These are phyloP conservation scores for Ramazzottius varieornatus DNA, from an alignment of 2,888 invertebrate genomes.

Conservation along the genomic window DNA sequence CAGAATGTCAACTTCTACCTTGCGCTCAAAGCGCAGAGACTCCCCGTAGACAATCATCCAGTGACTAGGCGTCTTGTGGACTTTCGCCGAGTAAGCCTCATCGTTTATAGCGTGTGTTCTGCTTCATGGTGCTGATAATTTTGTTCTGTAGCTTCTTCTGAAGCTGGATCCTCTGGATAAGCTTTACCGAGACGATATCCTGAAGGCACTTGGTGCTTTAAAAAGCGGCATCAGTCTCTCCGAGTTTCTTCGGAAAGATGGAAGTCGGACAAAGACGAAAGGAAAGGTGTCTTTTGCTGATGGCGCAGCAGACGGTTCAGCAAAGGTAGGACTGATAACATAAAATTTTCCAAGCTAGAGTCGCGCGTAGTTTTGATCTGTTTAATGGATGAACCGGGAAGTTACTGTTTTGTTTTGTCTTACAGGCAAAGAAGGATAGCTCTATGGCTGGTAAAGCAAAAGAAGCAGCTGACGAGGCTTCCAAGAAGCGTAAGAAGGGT, in stretches of 20 bases:
- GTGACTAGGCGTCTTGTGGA: slow-evolving; percentile 21
- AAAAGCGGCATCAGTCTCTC: neutral
- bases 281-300: neutral
- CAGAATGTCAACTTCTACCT: slow-evolving; percentile 21
- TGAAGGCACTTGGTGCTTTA: neutral
- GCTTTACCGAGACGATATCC: neutral
- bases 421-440: neutral
- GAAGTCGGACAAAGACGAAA: neutral
- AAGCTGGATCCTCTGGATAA: neutral
- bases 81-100: slow-evolving; percentile 18
- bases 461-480: slow-evolving; percentile 5
- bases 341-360: neutral
- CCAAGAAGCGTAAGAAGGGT: neutral
- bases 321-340: neutral
- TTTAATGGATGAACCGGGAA: neutral
- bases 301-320: neutral
- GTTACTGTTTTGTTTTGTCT: neutral
- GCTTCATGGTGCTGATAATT: neutral
- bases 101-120: neutral
- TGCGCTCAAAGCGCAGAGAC: slow-evolving; percentile 18
- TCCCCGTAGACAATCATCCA: slow-evolving; percentile 22
- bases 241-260: neutral
- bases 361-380: neutral
- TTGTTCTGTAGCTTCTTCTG: neutral
- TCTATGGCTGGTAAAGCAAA: slow-evolving; percentile 8